phyloP scores from a whole-genome alignment of 53 echinoderm and acorn worm genomes.

The Pentamera pediparva region DNA sequence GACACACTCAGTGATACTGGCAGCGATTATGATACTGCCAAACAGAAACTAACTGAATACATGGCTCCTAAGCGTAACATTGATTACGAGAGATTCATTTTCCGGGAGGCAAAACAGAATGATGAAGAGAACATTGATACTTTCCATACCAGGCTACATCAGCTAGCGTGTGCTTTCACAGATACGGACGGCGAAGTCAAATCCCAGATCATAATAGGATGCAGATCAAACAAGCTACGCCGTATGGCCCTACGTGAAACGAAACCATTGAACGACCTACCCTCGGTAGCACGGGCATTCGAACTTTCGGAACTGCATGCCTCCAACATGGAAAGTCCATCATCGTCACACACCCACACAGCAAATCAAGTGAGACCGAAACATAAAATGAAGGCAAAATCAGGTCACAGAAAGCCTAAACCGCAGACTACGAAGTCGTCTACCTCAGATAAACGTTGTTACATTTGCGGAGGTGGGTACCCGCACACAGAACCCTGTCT shows the following conservation, averaged over 20 bases:
- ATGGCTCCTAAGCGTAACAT: neutral
- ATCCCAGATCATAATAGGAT: slow-evolving; percentile 35
- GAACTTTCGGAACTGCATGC: slow-evolving; percentile 20
- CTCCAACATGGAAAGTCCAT: neutral
- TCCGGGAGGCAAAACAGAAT: slow-evolving; percentile 12
- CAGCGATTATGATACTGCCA: neutral
- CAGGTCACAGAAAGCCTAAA: neutral
- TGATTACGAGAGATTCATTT: slow-evolving; percentile 15
- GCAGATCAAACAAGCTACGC: slow-evolving; percentile 27
- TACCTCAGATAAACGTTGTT: neutral
- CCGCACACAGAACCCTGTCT: slow-evolving; percentile 12
- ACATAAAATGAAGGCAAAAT: neutral
- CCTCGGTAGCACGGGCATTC: neutral
- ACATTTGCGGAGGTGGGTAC: slow-evolving; percentile 12
- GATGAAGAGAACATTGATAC: neutral
- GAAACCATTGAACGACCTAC: slow-evolving; percentile 21
- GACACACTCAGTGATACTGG: neutral
- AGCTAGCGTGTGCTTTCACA: slow-evolving; percentile 32
- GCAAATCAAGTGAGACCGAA: neutral
- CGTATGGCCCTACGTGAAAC: slow-evolving; percentile 22
- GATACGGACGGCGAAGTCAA: slow-evolving; percentile 37
- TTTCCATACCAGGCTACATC: slow-evolving; percentile 24
- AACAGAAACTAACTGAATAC: slow-evolving; percentile 15
- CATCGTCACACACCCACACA: neutral
- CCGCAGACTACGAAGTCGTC: neutral